A percentile compares a stretch with the other conserved stretches of the same genome.
phyloP scores from a whole-genome alignment of 2,797 vertebrate species.

The Pyrocephalus nanus region DNA sequence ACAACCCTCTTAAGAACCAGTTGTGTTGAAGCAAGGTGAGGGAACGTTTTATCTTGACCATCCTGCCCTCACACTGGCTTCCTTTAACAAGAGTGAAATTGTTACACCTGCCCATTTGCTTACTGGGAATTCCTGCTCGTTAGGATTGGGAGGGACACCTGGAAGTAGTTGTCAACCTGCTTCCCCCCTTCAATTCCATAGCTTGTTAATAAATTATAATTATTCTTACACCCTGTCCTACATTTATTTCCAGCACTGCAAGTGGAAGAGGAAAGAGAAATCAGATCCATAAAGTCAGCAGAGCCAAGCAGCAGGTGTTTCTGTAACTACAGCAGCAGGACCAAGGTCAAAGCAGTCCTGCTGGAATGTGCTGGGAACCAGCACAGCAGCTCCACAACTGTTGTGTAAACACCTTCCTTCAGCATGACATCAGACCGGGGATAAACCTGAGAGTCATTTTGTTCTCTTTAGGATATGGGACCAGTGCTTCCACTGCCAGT shows the following conservation, averaged over 20 bases:
- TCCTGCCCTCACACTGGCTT: not conserved
- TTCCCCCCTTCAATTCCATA: not conserved
- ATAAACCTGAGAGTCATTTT: not conserved
- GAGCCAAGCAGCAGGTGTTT: not conserved
- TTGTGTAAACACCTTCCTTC: not conserved
- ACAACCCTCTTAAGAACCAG: not conserved
- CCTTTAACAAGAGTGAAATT: not conserved
- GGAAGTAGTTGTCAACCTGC: not conserved
- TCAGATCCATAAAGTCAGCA: not conserved
- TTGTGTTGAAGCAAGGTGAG: rapidly evolving
- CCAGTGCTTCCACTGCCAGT: not conserved
- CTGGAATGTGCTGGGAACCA: not conserved
- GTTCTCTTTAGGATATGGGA: not conserved
- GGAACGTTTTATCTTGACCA: not conserved
- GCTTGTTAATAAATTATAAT: not conserved
- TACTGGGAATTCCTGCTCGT: not conserved
- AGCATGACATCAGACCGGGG: not conserved
- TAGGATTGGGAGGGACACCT: not conserved
- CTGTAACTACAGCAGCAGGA: not conserved
- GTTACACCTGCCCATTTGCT: conserved; percentile 3
- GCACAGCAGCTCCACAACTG: not conserved
- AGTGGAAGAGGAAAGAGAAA: not conserved
- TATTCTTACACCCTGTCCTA: not conserved
- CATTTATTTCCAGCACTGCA: not conserved
- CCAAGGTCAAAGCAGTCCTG: not conserved